Evolutionary conservation across 92 coral and sea anemone species (phyloP).

Genomic region (Meandrina meandrites): DNA sequence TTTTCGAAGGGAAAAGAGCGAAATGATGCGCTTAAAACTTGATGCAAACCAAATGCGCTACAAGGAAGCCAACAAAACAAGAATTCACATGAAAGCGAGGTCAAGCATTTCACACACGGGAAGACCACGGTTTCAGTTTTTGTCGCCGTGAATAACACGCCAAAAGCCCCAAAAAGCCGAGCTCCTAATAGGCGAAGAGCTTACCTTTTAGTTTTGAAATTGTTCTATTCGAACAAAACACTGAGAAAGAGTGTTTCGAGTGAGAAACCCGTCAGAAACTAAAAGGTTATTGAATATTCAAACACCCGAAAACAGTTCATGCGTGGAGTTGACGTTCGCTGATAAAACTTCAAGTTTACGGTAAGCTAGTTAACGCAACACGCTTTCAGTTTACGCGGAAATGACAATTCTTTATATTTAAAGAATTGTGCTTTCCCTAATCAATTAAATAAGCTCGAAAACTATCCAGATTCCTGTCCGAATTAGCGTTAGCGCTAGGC

Average conservation of each 20-base stretch:
- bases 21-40: constrained; percentile 28
- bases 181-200: background rate
- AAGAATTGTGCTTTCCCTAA: background rate
- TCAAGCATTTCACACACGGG: constrained; percentile 69
- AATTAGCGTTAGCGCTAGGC: constrained; percentile 19
- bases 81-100: constrained; percentile 61
- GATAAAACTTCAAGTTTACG: constrained; percentile 56
- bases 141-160: constrained; percentile 27
- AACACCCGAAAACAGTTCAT: constrained; percentile 62
- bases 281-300: constrained; percentile 62
- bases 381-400: background rate
- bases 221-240: constrained; percentile 34
- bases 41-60: constrained; percentile 33
- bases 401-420: background rate
- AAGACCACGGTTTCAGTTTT: constrained; percentile 41
- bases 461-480: constrained; percentile 18
- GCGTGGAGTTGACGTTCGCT: constrained; percentile 69
- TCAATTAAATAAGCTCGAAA: constrained; percentile 1
- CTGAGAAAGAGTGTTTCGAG: constrained; percentile 32
- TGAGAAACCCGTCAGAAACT: constrained; percentile 47
- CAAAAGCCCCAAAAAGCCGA: constrained; percentile 29
- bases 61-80: constrained; percentile 68
- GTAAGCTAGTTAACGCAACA: constrained; percentile 25
- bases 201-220: constrained; percentile 15
- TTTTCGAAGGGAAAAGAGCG: constrained; percentile 5